Percentiles rank a stretch among this genome's conserved stretches.
These are phyloP conservation scores for Antedon mediterranea DNA, from an alignment of 53 echinoderm and acorn worm genomes.

Conservation along the genomic window DNA sequence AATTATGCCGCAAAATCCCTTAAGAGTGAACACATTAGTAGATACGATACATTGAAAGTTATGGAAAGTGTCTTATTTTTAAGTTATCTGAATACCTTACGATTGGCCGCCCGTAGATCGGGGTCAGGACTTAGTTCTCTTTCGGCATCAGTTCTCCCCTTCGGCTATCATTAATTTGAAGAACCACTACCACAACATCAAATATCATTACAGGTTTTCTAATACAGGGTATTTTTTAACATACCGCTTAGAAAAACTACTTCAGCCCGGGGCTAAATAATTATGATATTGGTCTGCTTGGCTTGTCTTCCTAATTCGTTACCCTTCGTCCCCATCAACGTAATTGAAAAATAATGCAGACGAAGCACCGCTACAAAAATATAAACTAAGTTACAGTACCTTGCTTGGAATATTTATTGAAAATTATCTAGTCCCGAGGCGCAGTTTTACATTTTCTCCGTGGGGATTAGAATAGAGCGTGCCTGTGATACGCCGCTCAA, in stretches of 20 bases:
- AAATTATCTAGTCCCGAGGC: not conserved
- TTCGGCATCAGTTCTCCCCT: not conserved
- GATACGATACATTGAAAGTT: not conserved
- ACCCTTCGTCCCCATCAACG: not conserved
- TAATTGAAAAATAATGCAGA: not conserved
- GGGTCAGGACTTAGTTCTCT: not conserved
- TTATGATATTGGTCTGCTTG: not conserved
- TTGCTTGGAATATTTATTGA: not conserved
- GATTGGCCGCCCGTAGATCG: not conserved
- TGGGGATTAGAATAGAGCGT: not conserved
- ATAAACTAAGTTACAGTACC: slow-evolving; percentile 1
- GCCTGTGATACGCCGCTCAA: not conserved
- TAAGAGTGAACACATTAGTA: not conserved
- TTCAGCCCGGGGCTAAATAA: not conserved
- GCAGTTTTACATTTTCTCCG: not conserved
- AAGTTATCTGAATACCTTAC: not conserved
- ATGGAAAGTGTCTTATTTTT: not conserved
- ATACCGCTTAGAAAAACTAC: not conserved
- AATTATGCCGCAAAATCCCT: not conserved
- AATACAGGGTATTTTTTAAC: not conserved
- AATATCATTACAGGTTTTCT: not conserved
- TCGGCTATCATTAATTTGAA: not conserved
- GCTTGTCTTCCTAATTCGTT: not conserved
- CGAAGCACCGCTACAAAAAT: not conserved
- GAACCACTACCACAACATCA: not conserved